Base-by-base conservation (phyloP, 2,797 vertebrate species). In the Lophius americanus region DNA sequence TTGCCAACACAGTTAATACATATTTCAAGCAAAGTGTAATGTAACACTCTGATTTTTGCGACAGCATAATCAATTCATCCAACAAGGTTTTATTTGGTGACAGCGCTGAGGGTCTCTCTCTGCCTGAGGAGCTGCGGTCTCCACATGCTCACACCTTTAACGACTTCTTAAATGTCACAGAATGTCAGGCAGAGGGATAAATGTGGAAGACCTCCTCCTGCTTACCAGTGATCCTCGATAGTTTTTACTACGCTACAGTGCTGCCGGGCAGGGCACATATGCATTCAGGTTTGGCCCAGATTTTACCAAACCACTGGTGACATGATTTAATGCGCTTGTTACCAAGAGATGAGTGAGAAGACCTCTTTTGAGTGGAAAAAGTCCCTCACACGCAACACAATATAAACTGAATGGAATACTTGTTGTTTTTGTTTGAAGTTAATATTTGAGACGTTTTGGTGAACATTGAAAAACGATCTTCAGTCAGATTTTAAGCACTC, bases 151-250 rank as follows among this genome's bases (percentile, higher is more conserved):
- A 88, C 88, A 92, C 88, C 89, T 92, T 93, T 93, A 94, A 94
- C 89, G 87, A 90, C 90, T 93, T 94, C 90, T 92, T 93, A 94
- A 94, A 94, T 94, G 93, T 94, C 93, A 94, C 89, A 91, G 88
- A 94, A 94, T 93, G 92, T 93, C 93, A 93, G 84, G 64, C 60
- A 77, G 81, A 84, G 88, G 88, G 85, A 91, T 91, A 90, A 92
- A 92, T 91, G 88, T 83, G 78, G 82, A 86, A 82, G 88, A 87
- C 83, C 86, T 88, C 84, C 85, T 87, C 79, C 84, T 84, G 84
- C 78, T 81, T 78, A 73, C 85, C 76, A 74, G 81, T 82, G 87
- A 89, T 91, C 87, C 87, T 90, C 64, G 6, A 68, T 77, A 75
- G 83, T 79, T 89, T 89, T 88, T 85, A 85, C 85, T 83, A 70